phyloP scores from a whole-genome alignment of 2,797 vertebrate genomes.

The Coilia nasus region DNA sequence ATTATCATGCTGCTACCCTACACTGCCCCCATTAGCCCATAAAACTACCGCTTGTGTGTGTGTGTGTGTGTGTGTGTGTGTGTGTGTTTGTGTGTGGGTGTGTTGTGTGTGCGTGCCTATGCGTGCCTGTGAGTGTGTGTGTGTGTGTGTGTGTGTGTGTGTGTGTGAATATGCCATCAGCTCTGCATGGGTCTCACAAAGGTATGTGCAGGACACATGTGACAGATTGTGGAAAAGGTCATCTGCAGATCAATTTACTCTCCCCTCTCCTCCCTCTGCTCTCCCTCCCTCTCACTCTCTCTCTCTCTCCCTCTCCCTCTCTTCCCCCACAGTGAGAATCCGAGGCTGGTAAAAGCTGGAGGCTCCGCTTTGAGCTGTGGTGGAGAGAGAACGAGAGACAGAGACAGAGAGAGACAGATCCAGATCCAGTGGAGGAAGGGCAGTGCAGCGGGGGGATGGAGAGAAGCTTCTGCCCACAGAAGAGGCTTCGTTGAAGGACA shows the following conservation, averaged over 20 bases:
- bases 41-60: not conserved
- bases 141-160: not conserved
- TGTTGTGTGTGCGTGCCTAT: not conserved
- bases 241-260: not conserved
- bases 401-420: not conserved
- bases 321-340: constrained; percentile 8
- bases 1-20: not conserved
- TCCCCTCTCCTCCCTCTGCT: not conserved
- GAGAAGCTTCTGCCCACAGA: not conserved
- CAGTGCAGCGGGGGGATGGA: not conserved
- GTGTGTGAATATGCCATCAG: not conserved
- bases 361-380: not conserved
- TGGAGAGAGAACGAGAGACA: not conserved
- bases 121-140: not conserved
- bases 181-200: not conserved
- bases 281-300: not conserved
- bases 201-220: constrained; percentile 1
- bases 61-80: not conserved
- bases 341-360: not conserved
- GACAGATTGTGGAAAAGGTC: constrained; percentile 17
- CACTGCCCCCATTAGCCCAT: not conserved
- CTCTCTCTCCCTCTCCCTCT: not conserved
- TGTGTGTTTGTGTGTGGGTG: not conserved
- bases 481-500: constrained; percentile 7
- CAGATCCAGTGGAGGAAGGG: constrained; percentile 1